phyloP scores from a whole-genome alignment of 2,888 invertebrate genomes.

The Antheraea yamamai region DNA sequence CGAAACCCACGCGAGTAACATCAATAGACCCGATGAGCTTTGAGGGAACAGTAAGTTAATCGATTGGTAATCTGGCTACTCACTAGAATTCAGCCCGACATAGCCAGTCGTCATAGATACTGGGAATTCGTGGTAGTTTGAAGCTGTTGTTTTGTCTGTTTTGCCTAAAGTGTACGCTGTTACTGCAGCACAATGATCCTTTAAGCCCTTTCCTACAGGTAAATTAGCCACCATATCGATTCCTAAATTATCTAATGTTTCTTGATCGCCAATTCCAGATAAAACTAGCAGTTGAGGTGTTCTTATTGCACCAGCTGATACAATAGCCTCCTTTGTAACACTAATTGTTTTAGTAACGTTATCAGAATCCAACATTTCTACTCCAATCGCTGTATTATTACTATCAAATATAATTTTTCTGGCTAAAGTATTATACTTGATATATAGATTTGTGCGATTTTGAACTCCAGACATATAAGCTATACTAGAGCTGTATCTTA shows the following conservation, averaged over 20 bases:
- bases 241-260: slow-evolving; percentile 34
- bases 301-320: slow-evolving; percentile 48
- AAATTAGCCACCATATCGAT: slow-evolving; percentile 34
- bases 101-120: slow-evolving; percentile 31
- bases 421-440: slow-evolving; percentile 37
- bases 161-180: background rate
- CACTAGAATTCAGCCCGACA: slow-evolving; percentile 30
- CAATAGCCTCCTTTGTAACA: slow-evolving; percentile 43
- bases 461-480: slow-evolving; percentile 35
- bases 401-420: slow-evolving; percentile 44
- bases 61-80: slow-evolving; percentile 35
- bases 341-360: slow-evolving; percentile 30
- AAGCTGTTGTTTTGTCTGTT: background rate
- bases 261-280: slow-evolving; percentile 50
- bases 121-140: slow-evolving; percentile 34
- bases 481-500: slow-evolving; percentile 38
- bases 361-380: slow-evolving; percentile 29
- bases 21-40: slow-evolving; percentile 22
- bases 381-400: slow-evolving; percentile 43
- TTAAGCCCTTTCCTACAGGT: slow-evolving; percentile 14
- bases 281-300: slow-evolving; percentile 48
- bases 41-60: slow-evolving; percentile 30
- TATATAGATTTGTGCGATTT: slow-evolving; percentile 37
- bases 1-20: slow-evolving; percentile 63
- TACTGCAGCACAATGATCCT: background rate